Evolutionary conservation across 2,888 invertebrate species (phyloP).

Genomic region (Eupithecia inturbata): DNA sequence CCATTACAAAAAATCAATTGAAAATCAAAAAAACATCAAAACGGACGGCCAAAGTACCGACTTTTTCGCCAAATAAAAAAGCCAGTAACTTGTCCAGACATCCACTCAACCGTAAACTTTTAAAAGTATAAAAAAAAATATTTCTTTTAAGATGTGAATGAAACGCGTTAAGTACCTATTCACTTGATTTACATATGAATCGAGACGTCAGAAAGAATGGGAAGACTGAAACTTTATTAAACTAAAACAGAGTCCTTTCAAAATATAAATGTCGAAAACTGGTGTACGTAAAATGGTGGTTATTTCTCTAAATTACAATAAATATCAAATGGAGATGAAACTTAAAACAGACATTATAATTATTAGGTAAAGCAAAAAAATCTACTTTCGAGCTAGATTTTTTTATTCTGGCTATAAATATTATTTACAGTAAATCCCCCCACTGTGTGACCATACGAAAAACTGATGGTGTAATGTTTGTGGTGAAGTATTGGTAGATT

Average conservation of each 20-base stretch:
- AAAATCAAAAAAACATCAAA: background rate
- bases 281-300: background rate
- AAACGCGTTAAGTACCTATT: constrained; percentile 15
- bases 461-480: background rate
- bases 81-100: background rate
- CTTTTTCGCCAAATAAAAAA: background rate
- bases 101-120: background rate
- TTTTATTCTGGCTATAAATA: no score
- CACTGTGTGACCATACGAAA: background rate
- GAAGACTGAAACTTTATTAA: background rate
- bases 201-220: constrained; percentile 3
- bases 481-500: background rate
- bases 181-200: constrained; percentile 32
- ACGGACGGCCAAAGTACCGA: background rate
- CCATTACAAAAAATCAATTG: background rate
- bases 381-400: no score
- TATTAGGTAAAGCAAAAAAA: no score
- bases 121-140: constrained; percentile 8
- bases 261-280: background rate
- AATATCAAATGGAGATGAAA: no score
- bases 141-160: constrained; percentile 6
- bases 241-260: background rate
- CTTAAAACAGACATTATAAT: background rate
- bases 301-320: background rate
- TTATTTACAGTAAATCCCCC: background rate